Evolutionary conservation across 30 jellyfish, hydroid and myxozoan genomes (phyloP), one percentile per base, ranked within the genome.

Genomic region (Clytia hemisphaerica): DNA sequence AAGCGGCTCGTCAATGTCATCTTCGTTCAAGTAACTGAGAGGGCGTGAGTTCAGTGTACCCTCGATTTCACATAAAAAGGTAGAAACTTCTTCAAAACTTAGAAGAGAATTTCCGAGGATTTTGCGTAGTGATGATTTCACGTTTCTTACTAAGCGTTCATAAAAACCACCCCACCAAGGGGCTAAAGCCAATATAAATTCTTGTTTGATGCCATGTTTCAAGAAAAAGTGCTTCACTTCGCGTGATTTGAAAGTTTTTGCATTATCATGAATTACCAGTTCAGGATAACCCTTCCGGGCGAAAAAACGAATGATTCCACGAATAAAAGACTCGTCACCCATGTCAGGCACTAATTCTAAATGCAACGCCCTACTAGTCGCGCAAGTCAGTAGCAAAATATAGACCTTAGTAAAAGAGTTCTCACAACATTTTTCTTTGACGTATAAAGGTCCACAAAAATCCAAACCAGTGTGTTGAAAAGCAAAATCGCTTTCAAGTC

Each of bases 131-230:
- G 70, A 53, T 3, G n/a, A 19, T 31, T 73, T 58, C 10, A 49
- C 72, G 25, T 50, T 25, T 34, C 60, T 70, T 12, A 58, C 82
- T 14, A 73, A 16, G 19, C 73, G 36, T 33, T 60, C 86, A 27
- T 46, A 73, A 32, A 58, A 73, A 5, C 82, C 86, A 6, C 82
- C 72, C 37, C 72, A 55, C 85, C 83, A 73, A 33, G 82, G 73
- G 61, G 63, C 33, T 5, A 66, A 35, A 50, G 83, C 71, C 22
- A 67, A 35, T 19, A 67, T 67, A 49, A 67, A 67, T 46, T 67
- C 67, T 49, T 67, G 80, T 15, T 4, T 1, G 14, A 67, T 49
- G 9, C 37, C 25, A 45, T 67, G 5, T 4, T 21, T 6, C 6
- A 15, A 18, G 19, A 3, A 0, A 3, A 67, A 67, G 10, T 67